Conservation (phyloP, 2,888 invertebrate species). For the Ryuthela nishihirai region DNA sequence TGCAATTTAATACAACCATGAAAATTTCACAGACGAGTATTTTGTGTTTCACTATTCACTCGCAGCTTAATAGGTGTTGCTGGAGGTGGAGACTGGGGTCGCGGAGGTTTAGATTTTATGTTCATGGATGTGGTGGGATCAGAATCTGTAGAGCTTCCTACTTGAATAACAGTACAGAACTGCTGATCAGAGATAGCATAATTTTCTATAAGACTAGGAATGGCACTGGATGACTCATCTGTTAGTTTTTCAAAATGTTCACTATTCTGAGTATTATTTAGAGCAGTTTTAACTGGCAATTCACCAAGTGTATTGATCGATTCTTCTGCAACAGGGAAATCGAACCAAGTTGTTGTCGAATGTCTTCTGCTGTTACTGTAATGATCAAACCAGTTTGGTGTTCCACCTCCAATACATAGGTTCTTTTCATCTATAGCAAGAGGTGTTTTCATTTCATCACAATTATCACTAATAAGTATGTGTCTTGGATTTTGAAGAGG, state of each 20-base stretch:
- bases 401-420: conserved; percentile 17
- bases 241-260: no score
- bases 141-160: conserved; percentile 2
- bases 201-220: neutral
- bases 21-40: conserved; percentile 28
- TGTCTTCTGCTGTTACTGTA: conserved; percentile 21
- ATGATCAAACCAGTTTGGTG: conserved; percentile 31
- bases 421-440: no score
- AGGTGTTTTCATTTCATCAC: no score
- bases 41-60: conserved; percentile 26
- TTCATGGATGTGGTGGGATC: neutral
- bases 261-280: no score
- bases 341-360: conserved; percentile 21
- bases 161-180: conserved; percentile 20
- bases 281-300: no score
- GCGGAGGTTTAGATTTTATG: neutral
- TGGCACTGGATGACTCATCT: no score
- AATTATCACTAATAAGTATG: no score
- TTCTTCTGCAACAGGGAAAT: no score
- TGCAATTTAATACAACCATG: neutral
- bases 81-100: neutral
- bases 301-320: no score
- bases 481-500: neutral
- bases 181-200: conserved; percentile 5
- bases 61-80: conserved; percentile 25